phyloP scores from a whole-genome alignment of 2,797 vertebrate species.

The Dendrocincla fuliginosa region DNA sequence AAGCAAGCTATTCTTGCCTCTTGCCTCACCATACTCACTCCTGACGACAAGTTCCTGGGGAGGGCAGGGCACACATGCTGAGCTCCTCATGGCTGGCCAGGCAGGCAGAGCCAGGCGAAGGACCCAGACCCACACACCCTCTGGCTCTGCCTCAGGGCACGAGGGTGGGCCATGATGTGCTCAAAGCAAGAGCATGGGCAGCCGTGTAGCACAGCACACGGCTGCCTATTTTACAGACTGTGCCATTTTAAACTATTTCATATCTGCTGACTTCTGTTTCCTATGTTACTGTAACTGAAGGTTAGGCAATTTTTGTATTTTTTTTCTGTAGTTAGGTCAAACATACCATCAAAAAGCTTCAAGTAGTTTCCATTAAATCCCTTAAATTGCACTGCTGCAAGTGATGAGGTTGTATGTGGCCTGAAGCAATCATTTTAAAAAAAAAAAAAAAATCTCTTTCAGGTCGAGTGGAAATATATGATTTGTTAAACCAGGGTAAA shows the following conservation, averaged over 20 bases:
- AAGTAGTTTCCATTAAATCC: conserved; percentile 49
- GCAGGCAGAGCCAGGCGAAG: neutral
- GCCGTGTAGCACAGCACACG: accelerated
- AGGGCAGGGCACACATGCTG: accelerated
- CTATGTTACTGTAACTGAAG: neutral
- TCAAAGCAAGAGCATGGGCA: neutral
- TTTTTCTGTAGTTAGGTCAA: conserved; percentile 6
- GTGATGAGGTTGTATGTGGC: conserved; percentile 42
- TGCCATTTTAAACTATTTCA: neutral
- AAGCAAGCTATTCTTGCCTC: neutral
- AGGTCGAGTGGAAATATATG: conserved; percentile 54
- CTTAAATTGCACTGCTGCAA: conserved; percentile 21
- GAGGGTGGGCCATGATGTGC: neutral
- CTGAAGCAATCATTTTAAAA: neutral
- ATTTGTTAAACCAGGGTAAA: conserved; percentile 63
- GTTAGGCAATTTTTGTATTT: neutral
- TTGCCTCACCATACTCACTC: accelerated
- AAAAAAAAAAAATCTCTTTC: conserved; percentile 37
- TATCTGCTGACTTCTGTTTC: neutral
- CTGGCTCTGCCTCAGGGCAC: neutral
- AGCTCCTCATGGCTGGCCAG: neutral
- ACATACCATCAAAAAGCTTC: conserved; percentile 15
- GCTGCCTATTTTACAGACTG: too few relatives aligned
- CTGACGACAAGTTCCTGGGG: neutral
- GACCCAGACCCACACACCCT: neutral